phyloP scores from a whole-genome alignment of 2,113 vertebrate genomes.

The Bucco capensis region DNA sequence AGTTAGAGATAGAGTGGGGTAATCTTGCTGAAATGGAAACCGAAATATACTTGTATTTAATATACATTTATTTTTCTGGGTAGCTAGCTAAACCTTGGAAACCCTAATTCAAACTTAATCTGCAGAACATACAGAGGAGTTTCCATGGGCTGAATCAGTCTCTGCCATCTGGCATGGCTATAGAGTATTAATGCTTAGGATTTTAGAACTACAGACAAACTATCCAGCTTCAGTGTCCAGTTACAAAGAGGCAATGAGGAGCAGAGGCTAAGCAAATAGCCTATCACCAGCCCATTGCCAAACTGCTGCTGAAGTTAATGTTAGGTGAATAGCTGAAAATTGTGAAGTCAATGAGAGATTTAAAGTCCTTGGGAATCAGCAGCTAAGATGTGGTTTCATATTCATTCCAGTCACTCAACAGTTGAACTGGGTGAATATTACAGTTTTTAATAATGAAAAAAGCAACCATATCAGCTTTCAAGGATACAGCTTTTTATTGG shows the following conservation, averaged over 20 bases:
- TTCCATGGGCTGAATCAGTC: neutral
- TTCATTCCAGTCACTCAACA: neutral
- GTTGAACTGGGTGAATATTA: neutral
- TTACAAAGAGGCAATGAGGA: neutral
- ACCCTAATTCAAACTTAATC: slow-evolving; percentile 28
- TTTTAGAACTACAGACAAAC: neutral
- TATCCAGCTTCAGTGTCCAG: neutral
- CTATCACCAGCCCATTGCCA: neutral
- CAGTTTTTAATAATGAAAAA: neutral
- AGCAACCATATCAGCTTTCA: neutral
- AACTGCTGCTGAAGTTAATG: neutral
- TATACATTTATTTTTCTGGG: slow-evolving; percentile 31
- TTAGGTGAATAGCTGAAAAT: neutral
- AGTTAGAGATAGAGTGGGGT: slow-evolving; percentile 25
- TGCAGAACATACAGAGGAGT: neutral
- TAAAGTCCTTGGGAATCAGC: neutral
- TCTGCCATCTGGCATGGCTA: neutral
- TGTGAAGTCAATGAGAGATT: neutral
- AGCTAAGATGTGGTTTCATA: neutral
- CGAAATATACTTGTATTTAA: slow-evolving; percentile 36
- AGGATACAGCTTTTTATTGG: neutral
- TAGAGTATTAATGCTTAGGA: neutral
- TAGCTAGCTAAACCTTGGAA: slow-evolving; percentile 15
- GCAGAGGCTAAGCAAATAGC: neutral
- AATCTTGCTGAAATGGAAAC: slow-evolving; percentile 23